Base-by-base conservation (phyloP, 1,140 invertebrate species). In the Onthophagus taurus region DNA sequence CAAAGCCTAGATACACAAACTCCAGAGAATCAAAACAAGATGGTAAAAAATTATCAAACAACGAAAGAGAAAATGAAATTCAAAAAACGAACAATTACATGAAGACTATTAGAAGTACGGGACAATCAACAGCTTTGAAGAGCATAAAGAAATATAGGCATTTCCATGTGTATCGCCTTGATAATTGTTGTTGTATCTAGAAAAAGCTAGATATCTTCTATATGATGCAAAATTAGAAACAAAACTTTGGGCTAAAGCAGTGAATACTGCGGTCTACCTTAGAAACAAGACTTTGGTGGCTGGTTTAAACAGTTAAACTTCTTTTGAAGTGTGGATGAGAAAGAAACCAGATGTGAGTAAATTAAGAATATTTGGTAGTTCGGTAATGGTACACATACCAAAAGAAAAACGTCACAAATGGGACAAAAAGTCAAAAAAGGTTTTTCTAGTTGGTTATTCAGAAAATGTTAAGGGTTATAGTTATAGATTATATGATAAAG, bases 201-300 rank as follows among this genome's bases (percentile, higher is more conserved):
- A n/a, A n/a, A n/a, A n/a, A n/a, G n/a, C n/a, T n/a, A n/a, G n/a
- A n/a, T n/a, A n/a, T n/a, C n/a, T n/a, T n/a, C n/a, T n/a, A n/a
- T n/a, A n/a, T n/a, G n/a, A n/a, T n/a, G n/a, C n/a, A n/a, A n/a
- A n/a, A n/a, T n/a, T n/a, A 36, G 19, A 36, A 36, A 5, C 12
- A 39, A 49, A 42, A 37, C 42, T 61, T 26, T 66, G 60, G 58
- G 65, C 56, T 7, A 64, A 65, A 49, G 59, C 58, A 6, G 42
- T 59, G 1, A 59, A 62, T 44, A 61, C 55, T 12, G 57, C 63
- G 9, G 59, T 48, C 1, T 61, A 55, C 42, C 49, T 64, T 0
- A 35, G 64, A 5, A 69, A 70, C 44, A 53, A 56, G 39, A 63
- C 60, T 6, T 55, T 59, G 18, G 57, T 34, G 21, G 60, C 55